Conservation (phyloP, 2,113 vertebrate genomes). For the Mobula birostris region DNA sequence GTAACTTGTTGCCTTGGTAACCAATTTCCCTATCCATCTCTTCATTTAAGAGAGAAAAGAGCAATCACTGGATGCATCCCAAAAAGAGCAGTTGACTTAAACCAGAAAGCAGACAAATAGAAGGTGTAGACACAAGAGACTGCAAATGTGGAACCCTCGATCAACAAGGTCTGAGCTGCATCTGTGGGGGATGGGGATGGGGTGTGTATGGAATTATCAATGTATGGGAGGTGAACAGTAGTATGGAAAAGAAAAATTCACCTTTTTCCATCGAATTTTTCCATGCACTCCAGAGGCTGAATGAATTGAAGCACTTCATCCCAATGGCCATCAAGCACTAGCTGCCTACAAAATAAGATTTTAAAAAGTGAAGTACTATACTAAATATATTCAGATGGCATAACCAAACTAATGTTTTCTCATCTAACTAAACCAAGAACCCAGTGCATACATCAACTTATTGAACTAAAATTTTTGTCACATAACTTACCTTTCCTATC, state of each 20-base stretch:
- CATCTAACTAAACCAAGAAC: background rate
- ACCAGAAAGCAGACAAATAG: background rate
- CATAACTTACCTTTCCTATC: background rate
- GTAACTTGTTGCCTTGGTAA: background rate
- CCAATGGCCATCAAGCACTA: conserved; percentile 95
- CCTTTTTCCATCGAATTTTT: conserved; percentile 96
- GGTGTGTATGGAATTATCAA: no score
- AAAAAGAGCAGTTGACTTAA: background rate
- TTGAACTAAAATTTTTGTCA: background rate
- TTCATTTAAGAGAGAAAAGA: background rate
- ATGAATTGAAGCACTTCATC: conserved; percentile 98
- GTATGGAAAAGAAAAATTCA: conserved; percentile 44
- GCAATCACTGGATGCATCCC: background rate
- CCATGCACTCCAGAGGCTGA: conserved; percentile 92
- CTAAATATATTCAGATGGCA: background rate
- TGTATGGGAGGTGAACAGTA: background rate
- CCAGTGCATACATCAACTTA: background rate
- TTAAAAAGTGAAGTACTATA: conserved; percentile 7
- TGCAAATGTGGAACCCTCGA: no score
- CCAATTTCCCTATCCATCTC: background rate
- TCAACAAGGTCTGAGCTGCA: no score
- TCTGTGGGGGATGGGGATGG: no score
- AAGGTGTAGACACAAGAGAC: background rate
- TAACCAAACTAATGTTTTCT: background rate
- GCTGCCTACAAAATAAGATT: conserved; percentile 63